These are phyloP conservation scores for Pyrrhia umbra DNA, from an alignment of 2,888 invertebrate species.

Conservation along the genomic window DNA sequence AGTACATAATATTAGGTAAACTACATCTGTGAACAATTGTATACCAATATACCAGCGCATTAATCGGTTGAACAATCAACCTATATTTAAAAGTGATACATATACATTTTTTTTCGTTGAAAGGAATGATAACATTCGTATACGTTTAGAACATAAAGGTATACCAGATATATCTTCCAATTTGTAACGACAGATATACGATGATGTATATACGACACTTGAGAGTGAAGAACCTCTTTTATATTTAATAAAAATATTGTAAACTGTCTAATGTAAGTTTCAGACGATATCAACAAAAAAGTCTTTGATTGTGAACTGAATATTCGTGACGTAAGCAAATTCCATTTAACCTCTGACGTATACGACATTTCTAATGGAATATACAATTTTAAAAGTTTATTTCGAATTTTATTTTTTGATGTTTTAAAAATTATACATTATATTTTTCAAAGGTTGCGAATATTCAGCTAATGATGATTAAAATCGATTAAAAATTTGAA, in stretches of 20 bases:
- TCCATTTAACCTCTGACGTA: slow-evolving; percentile 54
- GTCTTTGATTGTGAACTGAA: slow-evolving; percentile 64
- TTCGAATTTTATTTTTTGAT: slow-evolving; percentile 58
- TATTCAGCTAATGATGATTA: slow-evolving; percentile 73
- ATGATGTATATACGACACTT: slow-evolving; percentile 87
- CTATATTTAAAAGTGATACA: slow-evolving; percentile 84
- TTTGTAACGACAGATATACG: slow-evolving; percentile 88
- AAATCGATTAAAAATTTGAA: slow-evolving; percentile 72
- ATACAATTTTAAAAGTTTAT: slow-evolving; percentile 56
- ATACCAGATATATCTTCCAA: slow-evolving; percentile 86
- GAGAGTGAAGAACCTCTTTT: slow-evolving; percentile 87
- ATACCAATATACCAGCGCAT: slow-evolving; percentile 88
- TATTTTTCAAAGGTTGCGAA: slow-evolving; percentile 61
- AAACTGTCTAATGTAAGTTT: slow-evolving; percentile 86
- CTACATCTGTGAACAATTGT: slow-evolving; percentile 88
- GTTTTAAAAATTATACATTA: slow-evolving; percentile 46
- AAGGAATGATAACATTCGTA: slow-evolving; percentile 92
- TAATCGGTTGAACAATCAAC: slow-evolving; percentile 81
- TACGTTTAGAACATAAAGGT: slow-evolving; percentile 91
- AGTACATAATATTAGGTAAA: slow-evolving; percentile 84
- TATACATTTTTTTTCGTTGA: slow-evolving; percentile 86
- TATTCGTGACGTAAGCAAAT: slow-evolving; percentile 63
- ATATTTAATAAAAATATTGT: slow-evolving; percentile 88
- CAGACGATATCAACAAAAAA: slow-evolving; percentile 79
- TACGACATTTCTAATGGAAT: slow-evolving; percentile 63